phyloP scores from a whole-genome alignment of 2,113 vertebrate species.

The Erinaceus europaeus region DNA sequence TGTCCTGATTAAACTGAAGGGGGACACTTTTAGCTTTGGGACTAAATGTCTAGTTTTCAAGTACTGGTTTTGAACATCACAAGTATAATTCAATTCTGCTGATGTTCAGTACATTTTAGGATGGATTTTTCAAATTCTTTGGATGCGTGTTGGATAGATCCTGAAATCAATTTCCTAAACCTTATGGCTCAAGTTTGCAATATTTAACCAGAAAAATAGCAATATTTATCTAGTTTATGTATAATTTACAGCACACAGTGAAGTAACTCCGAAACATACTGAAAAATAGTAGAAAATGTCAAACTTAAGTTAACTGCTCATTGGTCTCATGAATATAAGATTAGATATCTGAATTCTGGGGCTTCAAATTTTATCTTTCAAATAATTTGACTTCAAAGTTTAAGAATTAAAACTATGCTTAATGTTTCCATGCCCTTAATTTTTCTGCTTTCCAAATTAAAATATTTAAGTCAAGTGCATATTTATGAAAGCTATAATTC shows the following conservation, averaged over 20 bases:
- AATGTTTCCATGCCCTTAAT: not conserved
- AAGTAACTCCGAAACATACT: not conserved
- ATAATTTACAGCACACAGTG: not conserved
- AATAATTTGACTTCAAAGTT: no score
- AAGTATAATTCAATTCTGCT: not conserved
- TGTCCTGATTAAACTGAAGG: not conserved
- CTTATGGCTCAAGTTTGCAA: constrained; percentile 9
- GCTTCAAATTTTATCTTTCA: not conserved
- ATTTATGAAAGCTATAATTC: constrained; percentile 15
- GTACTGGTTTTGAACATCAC: constrained; percentile 17
- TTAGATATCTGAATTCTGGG: not conserved
- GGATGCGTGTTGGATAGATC: not conserved
- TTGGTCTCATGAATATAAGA: not conserved
- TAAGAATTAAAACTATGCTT: no score
- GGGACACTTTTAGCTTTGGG: not conserved
- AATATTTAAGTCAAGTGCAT: not conserved
- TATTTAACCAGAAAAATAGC: constrained; percentile 18
- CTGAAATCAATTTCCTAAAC: constrained; percentile 29
- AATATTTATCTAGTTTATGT: not conserved
- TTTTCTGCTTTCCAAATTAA: constrained; percentile 39
- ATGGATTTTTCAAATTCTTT: constrained; percentile 39
- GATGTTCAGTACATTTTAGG: not conserved
- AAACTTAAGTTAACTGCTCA: not conserved
- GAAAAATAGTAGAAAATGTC: not conserved
- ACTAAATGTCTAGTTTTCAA: constrained; percentile 53